Percentiles rank a stretch among this genome's conserved stretches.
Evolutionary conservation across 2,113 vertebrate species (phyloP).

Genomic region (Cranoglanis bouderius): DNA sequence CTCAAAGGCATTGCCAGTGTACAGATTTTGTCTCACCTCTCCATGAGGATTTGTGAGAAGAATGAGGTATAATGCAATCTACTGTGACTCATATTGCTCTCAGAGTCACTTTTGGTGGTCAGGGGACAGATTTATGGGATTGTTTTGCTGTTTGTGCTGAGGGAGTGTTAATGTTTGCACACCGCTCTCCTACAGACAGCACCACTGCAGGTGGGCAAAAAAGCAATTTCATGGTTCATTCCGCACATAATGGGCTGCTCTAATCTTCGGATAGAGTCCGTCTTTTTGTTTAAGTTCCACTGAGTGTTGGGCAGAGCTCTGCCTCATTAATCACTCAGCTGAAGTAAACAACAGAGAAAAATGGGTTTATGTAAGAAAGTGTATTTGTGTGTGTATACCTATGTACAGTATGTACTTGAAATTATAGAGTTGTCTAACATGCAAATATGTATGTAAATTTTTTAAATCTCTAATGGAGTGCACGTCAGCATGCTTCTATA

Average conservation of each 20-base stretch:
- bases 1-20: neutral
- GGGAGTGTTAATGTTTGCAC: slow-evolving; percentile 63
- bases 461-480: neutral
- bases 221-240: slow-evolving; percentile 84
- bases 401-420: slow-evolving; percentile 27
- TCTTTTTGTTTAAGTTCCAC: slow-evolving; percentile 75
- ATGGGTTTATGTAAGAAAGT: neutral
- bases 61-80: neutral
- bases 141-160: slow-evolving; percentile 64
- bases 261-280: slow-evolving; percentile 74
- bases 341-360: slow-evolving; percentile 57
- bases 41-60: neutral
- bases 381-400: slow-evolving; percentile 23
- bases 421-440: neutral
- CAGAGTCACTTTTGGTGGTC: slow-evolving; percentile 23
- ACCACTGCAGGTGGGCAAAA: slow-evolving; percentile 73
- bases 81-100: neutral
- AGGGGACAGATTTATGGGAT: slow-evolving; percentile 32
- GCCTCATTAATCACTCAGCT: slow-evolving; percentile 74
- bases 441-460: neutral
- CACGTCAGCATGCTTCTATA: neutral
- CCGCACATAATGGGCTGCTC: slow-evolving; percentile 69
- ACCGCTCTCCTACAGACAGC: slow-evolving; percentile 61
- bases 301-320: slow-evolving; percentile 73
- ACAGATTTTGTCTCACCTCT: neutral